Conservation (phyloP, 2,888 invertebrate genomes). For the Spodoptera picta region DNA sequence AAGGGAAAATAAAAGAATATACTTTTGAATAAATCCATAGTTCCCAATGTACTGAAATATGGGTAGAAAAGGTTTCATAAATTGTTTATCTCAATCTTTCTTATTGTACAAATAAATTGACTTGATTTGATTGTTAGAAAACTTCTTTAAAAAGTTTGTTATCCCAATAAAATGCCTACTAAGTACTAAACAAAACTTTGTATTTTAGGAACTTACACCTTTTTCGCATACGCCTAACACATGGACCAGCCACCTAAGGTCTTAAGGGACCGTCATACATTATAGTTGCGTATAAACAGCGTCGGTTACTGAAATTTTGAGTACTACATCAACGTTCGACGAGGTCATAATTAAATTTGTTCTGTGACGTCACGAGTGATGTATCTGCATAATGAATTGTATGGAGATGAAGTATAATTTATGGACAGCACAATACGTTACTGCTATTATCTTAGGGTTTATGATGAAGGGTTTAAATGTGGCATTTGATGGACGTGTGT, state of each 20-base stretch:
- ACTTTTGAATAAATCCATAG: too few species aligned
- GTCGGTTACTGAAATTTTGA: conserved; percentile 75
- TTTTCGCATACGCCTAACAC: conserved; percentile 6
- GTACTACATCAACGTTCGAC: conserved; percentile 63
- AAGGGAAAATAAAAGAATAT: too few species aligned
- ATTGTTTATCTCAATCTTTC: too few species aligned
- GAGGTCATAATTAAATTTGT: conserved; percentile 77
- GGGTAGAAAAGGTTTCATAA: too few species aligned
- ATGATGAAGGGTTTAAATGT: conserved; percentile 40
- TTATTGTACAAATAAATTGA: too few species aligned
- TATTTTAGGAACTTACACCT: too few species aligned
- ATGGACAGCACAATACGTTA: conserved; percentile 55
- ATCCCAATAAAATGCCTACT: too few species aligned
- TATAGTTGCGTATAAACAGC: conserved; percentile 73
- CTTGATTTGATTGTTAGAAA: too few species aligned
- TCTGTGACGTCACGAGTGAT: conserved; percentile 57
- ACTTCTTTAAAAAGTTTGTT: too few species aligned
- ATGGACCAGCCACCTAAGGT: conserved; percentile 50
- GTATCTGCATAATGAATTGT: conserved; percentile 57
- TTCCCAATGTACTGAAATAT: too few species aligned
- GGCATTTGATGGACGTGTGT: conserved; percentile 35
- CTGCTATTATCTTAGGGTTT: conserved; percentile 51
- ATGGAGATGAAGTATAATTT: conserved; percentile 55
- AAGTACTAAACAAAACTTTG: too few species aligned
- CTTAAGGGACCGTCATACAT: conserved; percentile 70